Base-by-base conservation (phyloP, 2,797 vertebrate genomes). In the Lates japonicus region DNA sequence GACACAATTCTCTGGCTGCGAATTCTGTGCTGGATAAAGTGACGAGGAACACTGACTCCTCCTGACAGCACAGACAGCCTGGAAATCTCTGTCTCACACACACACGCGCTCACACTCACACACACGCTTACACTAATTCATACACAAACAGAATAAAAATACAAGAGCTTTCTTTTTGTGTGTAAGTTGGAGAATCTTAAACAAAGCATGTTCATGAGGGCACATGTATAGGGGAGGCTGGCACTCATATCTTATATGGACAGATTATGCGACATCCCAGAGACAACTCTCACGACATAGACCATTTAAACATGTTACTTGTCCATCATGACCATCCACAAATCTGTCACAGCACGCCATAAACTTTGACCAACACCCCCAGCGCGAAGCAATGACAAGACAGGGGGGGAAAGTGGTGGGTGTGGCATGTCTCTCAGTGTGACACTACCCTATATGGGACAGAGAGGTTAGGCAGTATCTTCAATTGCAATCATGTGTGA, bases 391-490 rank as follows among this genome's bases (percentile, higher is more conserved):
- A 69, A 58, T 54, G 37, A 71, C 52, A 4, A 33, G 58, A 48
- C 11, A 29, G 25, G 3, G 16, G 41, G 48, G 71, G 68, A 79
- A 74, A 35, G 61, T n/a, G 54, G 75, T 44, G 77, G 80, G 84
- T 58, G 76, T 79, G 88, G 74, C 61, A 2, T 37, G n/a, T 31
- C 48, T 59, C 83, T 75, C 60, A 14, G 77, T 84, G 86, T 88
- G 80, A 89, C 77, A 81, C 80, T 52, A 63, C 95, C 93, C 73
- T 94, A 93, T 92, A 95, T 88, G 93, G 94, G 85, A 90, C 85
- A 67, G 69, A 84, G 60, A 44, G 64, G 76, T 69, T 48, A 37
- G 69, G 64, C 49, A 48, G 39, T 46, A 19, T 66, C 42, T 22
- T 74, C 65, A 49, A 29, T n/a, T 52, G 46, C n/a, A 42, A 71